Evolutionary conservation across 2,797 vertebrate species (phyloP).

Genomic region (Liparis tanakae): DNA sequence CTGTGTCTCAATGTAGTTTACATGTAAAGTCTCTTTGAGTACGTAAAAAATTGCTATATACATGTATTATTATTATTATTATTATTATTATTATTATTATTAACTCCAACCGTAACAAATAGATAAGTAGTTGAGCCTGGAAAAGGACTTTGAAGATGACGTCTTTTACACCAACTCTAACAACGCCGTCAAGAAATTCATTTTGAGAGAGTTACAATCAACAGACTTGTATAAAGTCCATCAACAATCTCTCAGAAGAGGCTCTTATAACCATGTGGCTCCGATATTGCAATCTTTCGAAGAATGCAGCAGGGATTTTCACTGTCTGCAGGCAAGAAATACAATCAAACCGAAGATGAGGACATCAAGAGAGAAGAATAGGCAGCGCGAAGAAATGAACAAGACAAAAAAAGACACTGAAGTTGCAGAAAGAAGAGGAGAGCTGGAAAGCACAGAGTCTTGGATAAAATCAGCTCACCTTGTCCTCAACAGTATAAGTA

Average conservation of each 20-base stretch:
- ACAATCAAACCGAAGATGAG: constrained; percentile 35
- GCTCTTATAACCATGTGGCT: not conserved
- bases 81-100: too few species aligned
- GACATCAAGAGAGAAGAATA: constrained; percentile 15
- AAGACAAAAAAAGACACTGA: constrained; percentile 18
- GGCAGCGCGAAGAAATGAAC: constrained; percentile 13
- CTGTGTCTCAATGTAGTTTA: too few species aligned
- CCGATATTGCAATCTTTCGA: not conserved
- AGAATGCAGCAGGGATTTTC: constrained; percentile 22
- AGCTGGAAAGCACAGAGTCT: constrained; percentile 28
- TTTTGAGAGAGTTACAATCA: constrained; percentile 24
- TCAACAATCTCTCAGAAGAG: constrained; percentile 26
- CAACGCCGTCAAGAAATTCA: constrained; percentile 11
- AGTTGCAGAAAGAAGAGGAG: constrained; percentile 16
- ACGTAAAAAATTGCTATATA: too few species aligned
- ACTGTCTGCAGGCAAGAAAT: constrained; percentile 24
- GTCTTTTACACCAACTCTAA: not conserved
- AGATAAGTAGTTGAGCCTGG: not conserved
- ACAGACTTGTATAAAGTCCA: constrained; percentile 12
- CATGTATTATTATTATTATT: too few species aligned
- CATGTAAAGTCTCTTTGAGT: too few species aligned
- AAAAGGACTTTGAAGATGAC: not conserved
- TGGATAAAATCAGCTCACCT: constrained; percentile 27
- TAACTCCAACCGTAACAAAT: constrained; percentile 3
- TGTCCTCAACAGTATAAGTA: constrained; percentile 20